phyloP scores from a whole-genome alignment of 1,140 invertebrate genomes.

The Drosophila azteca region DNA sequence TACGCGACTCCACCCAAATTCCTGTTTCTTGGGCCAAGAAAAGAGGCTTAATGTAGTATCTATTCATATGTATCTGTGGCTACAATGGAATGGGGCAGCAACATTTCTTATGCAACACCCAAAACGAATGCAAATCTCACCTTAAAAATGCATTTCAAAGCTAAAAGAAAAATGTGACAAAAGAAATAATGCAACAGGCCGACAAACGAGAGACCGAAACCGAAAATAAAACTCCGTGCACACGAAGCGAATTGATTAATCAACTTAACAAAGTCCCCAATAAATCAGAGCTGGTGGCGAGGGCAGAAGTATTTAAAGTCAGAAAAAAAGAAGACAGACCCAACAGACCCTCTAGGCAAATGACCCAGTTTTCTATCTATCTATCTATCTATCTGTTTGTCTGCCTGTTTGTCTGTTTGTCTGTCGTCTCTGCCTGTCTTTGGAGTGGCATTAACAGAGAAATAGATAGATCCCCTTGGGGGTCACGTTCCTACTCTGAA shows the following conservation, averaged over 20 bases:
- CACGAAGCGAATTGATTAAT: slow-evolving; percentile 65
- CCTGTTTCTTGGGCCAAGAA: too few relatives aligned
- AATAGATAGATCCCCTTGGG: slow-evolving; percentile 7
- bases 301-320: slow-evolving; percentile 49
- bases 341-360: slow-evolving; percentile 47
- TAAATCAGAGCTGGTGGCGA: slow-evolving; percentile 44
- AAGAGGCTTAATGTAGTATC: too few relatives aligned
- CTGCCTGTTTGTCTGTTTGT: slow-evolving; percentile 3
- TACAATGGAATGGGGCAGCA: too few relatives aligned
- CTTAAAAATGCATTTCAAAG: too few relatives aligned
- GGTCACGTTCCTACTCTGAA: slow-evolving; percentile 8
- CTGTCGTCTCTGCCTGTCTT: slow-evolving; percentile 25
- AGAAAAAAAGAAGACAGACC: slow-evolving; percentile 51
- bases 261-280: slow-evolving; percentile 66
- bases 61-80: too few relatives aligned
- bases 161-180: slow-evolving; percentile 28
- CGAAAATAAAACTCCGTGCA: slow-evolving; percentile 58
- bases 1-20: slow-evolving; percentile 5
- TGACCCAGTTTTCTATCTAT: slow-evolving; percentile 58
- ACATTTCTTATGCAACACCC: too few relatives aligned
- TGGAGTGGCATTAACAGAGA: slow-evolving; percentile 49
- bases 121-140: too few relatives aligned
- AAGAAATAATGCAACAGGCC: slow-evolving; percentile 11
- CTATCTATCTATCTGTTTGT: slow-evolving; percentile 22
- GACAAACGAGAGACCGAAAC: slow-evolving; percentile 17